These are phyloP conservation scores for Psylliodes chrysocephalus DNA, from an alignment of 2,888 invertebrate species.

Conservation along the genomic window DNA sequence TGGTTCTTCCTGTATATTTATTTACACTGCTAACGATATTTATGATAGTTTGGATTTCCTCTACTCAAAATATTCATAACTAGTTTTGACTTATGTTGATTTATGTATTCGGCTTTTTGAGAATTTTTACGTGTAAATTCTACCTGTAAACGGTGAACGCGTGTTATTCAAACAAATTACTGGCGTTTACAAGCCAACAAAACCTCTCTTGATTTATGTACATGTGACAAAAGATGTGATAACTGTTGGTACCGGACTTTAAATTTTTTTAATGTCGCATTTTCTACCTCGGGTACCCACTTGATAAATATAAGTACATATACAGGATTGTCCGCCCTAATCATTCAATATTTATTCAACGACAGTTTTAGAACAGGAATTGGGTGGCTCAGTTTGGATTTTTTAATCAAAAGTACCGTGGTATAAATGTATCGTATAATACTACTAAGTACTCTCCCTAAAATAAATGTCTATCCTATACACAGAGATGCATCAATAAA, in stretches of 20 bases:
- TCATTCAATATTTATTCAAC: too few species aligned
- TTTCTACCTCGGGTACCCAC: background rate
- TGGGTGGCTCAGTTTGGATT: too few species aligned
- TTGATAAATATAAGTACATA: background rate
- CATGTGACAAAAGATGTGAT: constrained; percentile 23
- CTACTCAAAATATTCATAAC: constrained; percentile 16
- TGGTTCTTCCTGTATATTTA: background rate
- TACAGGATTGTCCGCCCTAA: background rate
- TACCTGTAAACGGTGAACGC: constrained; percentile 23
- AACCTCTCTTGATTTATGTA: constrained; percentile 24
- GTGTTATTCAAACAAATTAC: constrained; percentile 32
- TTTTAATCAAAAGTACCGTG: too few species aligned
- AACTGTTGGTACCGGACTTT: constrained; percentile 1
- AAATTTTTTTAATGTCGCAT: background rate
- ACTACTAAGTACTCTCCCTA: too few species aligned
- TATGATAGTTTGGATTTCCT: background rate
- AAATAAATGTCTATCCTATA: too few species aligned
- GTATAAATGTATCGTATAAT: too few species aligned
- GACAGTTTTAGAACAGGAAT: too few species aligned
- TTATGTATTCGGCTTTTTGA: constrained; percentile 26
- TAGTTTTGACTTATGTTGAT: constrained; percentile 23
- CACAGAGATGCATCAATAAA: too few species aligned
- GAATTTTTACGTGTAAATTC: constrained; percentile 23
- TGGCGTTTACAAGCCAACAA: constrained; percentile 28
- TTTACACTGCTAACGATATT: constrained; percentile 2